These are phyloP conservation scores for Gadopsis marmoratus DNA, from an alignment of 2,797 vertebrate species.

Conservation along the genomic window DNA sequence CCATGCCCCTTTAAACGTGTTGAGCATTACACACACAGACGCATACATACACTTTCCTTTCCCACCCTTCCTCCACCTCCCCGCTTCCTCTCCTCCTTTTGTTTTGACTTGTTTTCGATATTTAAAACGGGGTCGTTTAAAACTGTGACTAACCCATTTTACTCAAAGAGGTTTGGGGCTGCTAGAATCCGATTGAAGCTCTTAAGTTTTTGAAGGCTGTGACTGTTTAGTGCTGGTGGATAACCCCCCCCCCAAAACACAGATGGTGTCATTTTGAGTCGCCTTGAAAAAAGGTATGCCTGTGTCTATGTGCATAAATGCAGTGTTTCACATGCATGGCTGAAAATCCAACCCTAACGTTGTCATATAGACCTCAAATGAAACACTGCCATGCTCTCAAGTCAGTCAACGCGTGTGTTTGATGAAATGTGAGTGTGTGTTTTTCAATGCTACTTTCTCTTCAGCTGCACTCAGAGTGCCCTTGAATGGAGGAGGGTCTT, in stretches of 20 bases:
- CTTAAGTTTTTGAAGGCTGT: slow-evolving; percentile 18
- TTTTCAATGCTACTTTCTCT: slow-evolving; percentile 67
- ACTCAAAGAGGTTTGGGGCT: background rate
- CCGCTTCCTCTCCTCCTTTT: slow-evolving; percentile 51
- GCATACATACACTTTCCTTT: slow-evolving; percentile 45
- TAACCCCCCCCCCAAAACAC: slow-evolving; percentile 18
- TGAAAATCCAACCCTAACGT: background rate
- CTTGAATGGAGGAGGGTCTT: slow-evolving; percentile 61
- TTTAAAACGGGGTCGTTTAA: slow-evolving; percentile 17
- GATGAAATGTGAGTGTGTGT: slow-evolving; percentile 65
- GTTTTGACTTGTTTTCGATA: slow-evolving; percentile 41
- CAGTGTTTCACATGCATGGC: slow-evolving; percentile 1
- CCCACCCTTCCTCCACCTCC: slow-evolving; percentile 61
- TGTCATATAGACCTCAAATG: slow-evolving; percentile 43
- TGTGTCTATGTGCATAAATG: slow-evolving; percentile 13
- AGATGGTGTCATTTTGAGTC: slow-evolving; percentile 61
- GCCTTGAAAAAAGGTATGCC: slow-evolving; percentile 24
- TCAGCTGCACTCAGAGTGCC: slow-evolving; percentile 56
- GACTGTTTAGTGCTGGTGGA: slow-evolving; percentile 15
- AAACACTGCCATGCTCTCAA: slow-evolving; percentile 34
- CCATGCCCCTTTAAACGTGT: slow-evolving; percentile 39
- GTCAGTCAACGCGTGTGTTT: slow-evolving; percentile 47
- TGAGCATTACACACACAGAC: background rate
- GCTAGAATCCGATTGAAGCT: background rate
- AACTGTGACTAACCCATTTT: slow-evolving; percentile 26